Conservation (phyloP, 2,888 invertebrate species). For the Neoaliturus tenellus region DNA sequence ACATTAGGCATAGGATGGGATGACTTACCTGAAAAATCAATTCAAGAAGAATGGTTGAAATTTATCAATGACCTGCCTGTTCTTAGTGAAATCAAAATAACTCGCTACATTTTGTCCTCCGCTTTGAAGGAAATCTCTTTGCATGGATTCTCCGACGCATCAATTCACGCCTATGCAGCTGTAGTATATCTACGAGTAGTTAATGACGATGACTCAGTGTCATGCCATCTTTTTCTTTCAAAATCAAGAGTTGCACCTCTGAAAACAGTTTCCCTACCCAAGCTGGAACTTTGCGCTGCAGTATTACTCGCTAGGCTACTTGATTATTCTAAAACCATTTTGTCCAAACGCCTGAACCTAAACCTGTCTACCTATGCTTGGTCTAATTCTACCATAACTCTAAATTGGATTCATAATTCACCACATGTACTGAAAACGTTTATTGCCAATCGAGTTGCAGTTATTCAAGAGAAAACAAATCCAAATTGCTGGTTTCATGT, state of each 20-base stretch:
- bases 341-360: too few relatives aligned
- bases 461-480: background rate
- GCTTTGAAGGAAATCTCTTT: background rate
- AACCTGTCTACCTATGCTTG: background rate
- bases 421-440: constrained; percentile 3
- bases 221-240: too few relatives aligned
- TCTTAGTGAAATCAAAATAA: background rate
- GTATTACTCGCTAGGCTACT: background rate
- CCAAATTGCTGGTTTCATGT: background rate
- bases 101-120: background rate
- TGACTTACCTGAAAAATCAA: background rate
- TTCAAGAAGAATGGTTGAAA: too few relatives aligned
- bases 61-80: background rate
- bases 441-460: background rate
- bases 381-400: constrained; percentile 4
- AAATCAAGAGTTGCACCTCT: constrained; percentile 27
- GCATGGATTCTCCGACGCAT: constrained; percentile 21
- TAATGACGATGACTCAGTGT: too few relatives aligned
- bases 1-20: constrained; percentile 9
- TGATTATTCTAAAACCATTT: too few relatives aligned
- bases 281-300: background rate
- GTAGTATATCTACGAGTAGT: constrained; percentile 7
- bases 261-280: constrained; percentile 2
- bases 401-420: background rate
- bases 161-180: background rate